Evolutionary conservation across 2,888 invertebrate species (phyloP).

Genomic region (Linnaemya tessellans): DNA sequence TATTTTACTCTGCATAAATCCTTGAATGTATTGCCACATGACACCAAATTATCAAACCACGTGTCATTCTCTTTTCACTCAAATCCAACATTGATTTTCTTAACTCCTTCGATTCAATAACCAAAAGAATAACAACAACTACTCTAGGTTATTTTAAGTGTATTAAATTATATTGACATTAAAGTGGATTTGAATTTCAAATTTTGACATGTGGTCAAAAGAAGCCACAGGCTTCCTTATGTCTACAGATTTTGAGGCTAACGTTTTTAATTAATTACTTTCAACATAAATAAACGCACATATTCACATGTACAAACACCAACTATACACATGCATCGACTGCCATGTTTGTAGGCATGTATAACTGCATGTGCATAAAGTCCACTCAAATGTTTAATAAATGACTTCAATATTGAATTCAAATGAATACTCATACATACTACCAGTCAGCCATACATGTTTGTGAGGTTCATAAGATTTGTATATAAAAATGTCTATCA

Average conservation of each 20-base stretch:
- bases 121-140: conserved; percentile 7
- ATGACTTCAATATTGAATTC: conserved; percentile 62
- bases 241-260: conserved; percentile 64
- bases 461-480: conserved; percentile 14
- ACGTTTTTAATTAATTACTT: conserved; percentile 69
- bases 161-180: conserved; percentile 68
- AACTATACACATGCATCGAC: too few species aligned
- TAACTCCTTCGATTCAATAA: not conserved
- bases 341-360: not conserved
- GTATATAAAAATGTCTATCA: conserved; percentile 63
- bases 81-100: conserved; percentile 44
- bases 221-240: conserved; percentile 62
- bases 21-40: not conserved
- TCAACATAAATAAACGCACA: conserved; percentile 15
- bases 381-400: conserved; percentile 59
- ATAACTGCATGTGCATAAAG: conserved; percentile 5
- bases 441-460: not conserved
- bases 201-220: conserved; percentile 69
- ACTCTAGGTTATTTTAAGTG: conserved; percentile 52
- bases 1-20: too few species aligned
- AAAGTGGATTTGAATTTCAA: conserved; percentile 68
- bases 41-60: conserved; percentile 38
- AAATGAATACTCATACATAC: conserved; percentile 23
- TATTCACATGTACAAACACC: not conserved
- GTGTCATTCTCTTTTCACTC: conserved; percentile 33